Percentiles rank a stretch among this genome's conserved stretches.
phyloP scores from a whole-genome alignment of 1,140 invertebrate species.

The Batillaria attramentaria region DNA sequence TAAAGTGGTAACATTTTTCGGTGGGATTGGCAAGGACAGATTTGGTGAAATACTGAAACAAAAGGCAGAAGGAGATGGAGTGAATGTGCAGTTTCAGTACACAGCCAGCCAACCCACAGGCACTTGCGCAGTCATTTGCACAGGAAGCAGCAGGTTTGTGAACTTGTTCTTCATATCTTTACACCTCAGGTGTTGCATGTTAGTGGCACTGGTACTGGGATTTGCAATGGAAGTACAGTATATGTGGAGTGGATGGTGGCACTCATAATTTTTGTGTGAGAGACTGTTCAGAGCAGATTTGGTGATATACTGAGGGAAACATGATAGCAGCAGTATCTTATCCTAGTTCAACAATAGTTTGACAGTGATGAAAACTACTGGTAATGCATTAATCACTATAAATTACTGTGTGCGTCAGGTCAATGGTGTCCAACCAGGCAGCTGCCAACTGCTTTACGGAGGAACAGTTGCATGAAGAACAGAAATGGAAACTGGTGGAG shows the following conservation, averaged over 20 bases:
- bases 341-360: neutral
- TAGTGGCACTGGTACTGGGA: neutral
- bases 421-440: slow-evolving; percentile 95
- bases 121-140: slow-evolving; percentile 79
- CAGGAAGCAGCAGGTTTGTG: slow-evolving; percentile 75
- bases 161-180: neutral
- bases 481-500: slow-evolving; percentile 85
- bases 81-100: slow-evolving; percentile 84
- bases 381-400: neutral
- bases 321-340: neutral
- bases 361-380: neutral
- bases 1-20: slow-evolving; percentile 88
- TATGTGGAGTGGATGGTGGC: neutral
- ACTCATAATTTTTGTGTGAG: neutral
- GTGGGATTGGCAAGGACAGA: slow-evolving; percentile 91
- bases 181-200: neutral
- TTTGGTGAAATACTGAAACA: slow-evolving; percentile 90
- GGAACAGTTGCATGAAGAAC: slow-evolving; percentile 84
- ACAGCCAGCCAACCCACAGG: slow-evolving; percentile 85
- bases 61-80: slow-evolving; percentile 85
- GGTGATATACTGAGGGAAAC: neutral
- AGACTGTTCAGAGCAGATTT: neutral
- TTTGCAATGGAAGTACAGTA: neutral
- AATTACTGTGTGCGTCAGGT: slow-evolving; percentile 75
- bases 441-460: slow-evolving; percentile 94